Base-by-base conservation (phyloP, 2,113 vertebrate genomes). In the Labrus mixtus region DNA sequence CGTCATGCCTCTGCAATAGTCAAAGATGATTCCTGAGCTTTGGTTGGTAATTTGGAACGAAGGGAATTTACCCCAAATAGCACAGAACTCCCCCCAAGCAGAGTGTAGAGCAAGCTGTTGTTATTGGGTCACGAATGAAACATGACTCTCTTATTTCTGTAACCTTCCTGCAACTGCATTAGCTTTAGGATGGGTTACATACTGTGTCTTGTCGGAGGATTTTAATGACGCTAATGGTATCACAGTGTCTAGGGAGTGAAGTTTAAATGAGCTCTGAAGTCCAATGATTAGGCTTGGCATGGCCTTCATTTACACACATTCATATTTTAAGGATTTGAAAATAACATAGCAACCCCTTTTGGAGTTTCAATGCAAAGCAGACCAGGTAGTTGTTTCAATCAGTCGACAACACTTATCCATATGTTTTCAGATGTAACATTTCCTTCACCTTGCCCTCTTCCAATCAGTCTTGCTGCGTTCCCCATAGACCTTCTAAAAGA, bases 11-110 rank as follows among this genome's bases (percentile, higher is more conserved):
- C 78, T 85, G 78, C 89, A 70, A 72, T 73, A 86, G 88, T 89
- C 89, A 86, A 56, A 87, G 74, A 84, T 39, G 67, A 89, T 90
- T 88, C 69, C 84, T 61, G 70, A 86, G 84, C 74, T 77, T 60
- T 53, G 73, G 76, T 23, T 66, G 75, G 83, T 90, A 89, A 91
- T 91, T 86, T 86, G 71, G 85, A 86, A 89, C 29, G 88, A 92
- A 91, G 82, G 87, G 80, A 88, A 81, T 87, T 91, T 85, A 87
- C 88, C 88, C 84, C 83, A 93, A 92, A 90, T 90, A 89, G 92
- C 89, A 91, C 90, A 89, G 73, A 90, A 88, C 54, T 80, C 78
- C 81, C 85, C 87, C 80, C 0, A 55, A 85, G 90, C 84, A 84
- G 17, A 87, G 65, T 43, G 65, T 20, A 83, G 83, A 69, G 70